A percentile compares a stretch with the other conserved stretches of the same genome.
phyloP scores from a whole-genome alignment of 2,113 vertebrate species.

The Sturnus vulgaris region DNA sequence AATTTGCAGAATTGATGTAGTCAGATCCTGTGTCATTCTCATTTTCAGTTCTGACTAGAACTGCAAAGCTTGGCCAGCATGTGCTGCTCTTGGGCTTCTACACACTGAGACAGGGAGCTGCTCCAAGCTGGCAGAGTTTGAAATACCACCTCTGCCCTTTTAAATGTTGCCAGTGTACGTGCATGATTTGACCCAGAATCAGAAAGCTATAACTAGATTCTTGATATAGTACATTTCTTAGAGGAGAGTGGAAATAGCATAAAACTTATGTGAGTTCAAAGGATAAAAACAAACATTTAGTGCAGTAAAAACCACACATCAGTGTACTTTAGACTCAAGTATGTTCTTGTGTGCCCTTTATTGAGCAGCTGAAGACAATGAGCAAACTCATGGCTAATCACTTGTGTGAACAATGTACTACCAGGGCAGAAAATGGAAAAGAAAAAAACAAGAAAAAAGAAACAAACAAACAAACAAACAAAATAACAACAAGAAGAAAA shows the following conservation, averaged over 20 bases:
- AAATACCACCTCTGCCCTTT: not conserved
- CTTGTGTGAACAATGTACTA: not conserved
- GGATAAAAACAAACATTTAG: not conserved
- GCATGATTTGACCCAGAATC: not conserved
- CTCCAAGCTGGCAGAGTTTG: not conserved
- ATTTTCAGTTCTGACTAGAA: not conserved
- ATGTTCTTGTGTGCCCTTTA: not conserved
- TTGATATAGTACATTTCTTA: not conserved
- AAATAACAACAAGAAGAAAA: not conserved
- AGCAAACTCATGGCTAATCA: not conserved
- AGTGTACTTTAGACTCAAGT: not conserved
- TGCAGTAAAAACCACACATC: not conserved
- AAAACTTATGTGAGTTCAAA: not conserved
- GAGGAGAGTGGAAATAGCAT: not conserved
- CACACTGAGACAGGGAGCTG: not conserved
- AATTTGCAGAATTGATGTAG: not conserved
- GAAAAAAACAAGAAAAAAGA: not conserved
- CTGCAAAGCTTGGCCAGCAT: not conserved
- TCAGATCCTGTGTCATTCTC: not conserved
- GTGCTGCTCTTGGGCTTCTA: not conserved
- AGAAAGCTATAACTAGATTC: not conserved
- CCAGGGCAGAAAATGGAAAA: not conserved
- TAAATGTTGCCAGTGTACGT: not conserved
- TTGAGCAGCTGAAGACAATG: not conserved
- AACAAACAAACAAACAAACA: no score